Evolutionary conservation across 2,113 vertebrate species (phyloP).

Genomic region (Panurus biarmicus): DNA sequence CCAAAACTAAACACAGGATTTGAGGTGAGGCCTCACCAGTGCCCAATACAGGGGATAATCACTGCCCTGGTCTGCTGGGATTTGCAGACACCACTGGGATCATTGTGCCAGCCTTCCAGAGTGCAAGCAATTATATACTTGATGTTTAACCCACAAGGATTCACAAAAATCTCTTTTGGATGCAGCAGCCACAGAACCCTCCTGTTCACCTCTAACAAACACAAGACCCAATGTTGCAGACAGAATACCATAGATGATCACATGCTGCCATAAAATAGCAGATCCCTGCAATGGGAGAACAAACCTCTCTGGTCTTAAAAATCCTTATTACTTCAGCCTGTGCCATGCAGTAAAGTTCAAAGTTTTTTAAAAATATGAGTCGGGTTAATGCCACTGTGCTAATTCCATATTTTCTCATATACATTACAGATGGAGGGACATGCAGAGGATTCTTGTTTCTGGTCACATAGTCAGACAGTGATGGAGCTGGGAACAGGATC

Average conservation of each 20-base stretch:
- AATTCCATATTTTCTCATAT: background rate
- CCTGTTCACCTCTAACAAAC: background rate
- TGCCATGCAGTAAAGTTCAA: background rate
- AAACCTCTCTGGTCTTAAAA: background rate
- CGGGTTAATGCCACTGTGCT: background rate
- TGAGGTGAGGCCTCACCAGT: fast-evolving
- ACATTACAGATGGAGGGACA: background rate
- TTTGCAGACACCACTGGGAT: background rate
- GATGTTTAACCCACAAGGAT: background rate
- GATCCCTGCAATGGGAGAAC: background rate
- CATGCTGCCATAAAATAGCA: background rate
- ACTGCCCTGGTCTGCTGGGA: background rate
- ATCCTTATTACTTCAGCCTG: background rate
- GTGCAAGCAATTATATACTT: background rate
- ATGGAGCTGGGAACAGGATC: background rate
- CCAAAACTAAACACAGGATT: background rate
- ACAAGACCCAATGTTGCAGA: background rate
- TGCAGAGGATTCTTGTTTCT: background rate
- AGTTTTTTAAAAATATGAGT: background rate
- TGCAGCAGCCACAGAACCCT: background rate
- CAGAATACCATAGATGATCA: background rate
- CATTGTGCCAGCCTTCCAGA: background rate
- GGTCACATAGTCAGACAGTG: background rate
- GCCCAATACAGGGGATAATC: fast-evolving
- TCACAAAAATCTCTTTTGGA: background rate